Conservation (phyloP, 2,113 vertebrate genomes). For the Cyphomyrus plagiostoma region DNA sequence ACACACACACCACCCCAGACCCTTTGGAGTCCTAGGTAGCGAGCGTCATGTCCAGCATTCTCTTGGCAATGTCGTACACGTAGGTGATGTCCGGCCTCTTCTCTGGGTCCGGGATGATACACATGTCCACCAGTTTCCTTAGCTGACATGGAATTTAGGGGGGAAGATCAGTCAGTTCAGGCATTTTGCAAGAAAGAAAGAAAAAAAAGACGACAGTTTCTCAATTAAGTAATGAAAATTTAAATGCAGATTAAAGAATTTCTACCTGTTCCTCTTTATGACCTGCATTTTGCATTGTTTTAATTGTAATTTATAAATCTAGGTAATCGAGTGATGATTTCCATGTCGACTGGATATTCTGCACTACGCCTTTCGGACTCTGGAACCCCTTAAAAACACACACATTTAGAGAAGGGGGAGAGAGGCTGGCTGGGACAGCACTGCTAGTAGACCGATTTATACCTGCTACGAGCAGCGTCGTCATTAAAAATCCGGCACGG, state of each 20-base stretch:
- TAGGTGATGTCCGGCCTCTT: conserved; percentile 93
- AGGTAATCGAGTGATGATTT: neutral
- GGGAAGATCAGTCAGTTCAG: neutral
- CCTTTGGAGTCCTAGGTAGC: conserved; percentile 62
- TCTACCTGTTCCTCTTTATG: neutral
- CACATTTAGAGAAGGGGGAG: conserved; percentile 54
- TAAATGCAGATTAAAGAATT: neutral
- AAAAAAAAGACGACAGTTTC: neutral
- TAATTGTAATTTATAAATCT: neutral
- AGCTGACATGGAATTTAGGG: conserved; percentile 59
- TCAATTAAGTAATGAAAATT: neutral
- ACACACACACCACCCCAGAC: too few relatives aligned
- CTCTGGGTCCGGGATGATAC: conserved; percentile 97
- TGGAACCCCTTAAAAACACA: conserved; percentile 45
- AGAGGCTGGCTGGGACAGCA: conserved; percentile 63
- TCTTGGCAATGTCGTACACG: conserved; percentile 87
- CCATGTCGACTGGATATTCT: neutral
- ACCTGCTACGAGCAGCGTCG: conserved; percentile 79
- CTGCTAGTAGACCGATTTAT: conserved; percentile 80
- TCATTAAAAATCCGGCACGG: conserved; percentile 86
- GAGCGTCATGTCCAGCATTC: conserved; percentile 78
- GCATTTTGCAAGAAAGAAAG: neutral
- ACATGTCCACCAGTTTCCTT: conserved; percentile 91
- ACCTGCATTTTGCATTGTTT: neutral
- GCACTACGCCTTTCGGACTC: conserved; percentile 33